A percentile compares a stretch with the other conserved stretches of the same genome.
Conservation (phyloP, 2,797 vertebrate genomes). For the Sebastes cheni region DNA sequence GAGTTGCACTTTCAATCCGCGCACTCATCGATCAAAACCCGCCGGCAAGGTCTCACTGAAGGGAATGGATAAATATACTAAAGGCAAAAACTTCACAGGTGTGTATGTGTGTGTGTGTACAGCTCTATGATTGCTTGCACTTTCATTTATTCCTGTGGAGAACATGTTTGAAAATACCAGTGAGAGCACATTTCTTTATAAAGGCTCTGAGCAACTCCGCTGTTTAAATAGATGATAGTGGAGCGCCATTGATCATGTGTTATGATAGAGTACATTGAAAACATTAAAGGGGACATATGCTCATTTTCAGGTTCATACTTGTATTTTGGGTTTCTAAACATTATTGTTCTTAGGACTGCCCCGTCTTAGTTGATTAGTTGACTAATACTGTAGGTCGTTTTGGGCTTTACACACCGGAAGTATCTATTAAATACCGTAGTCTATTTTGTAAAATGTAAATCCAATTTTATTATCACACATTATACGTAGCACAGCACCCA, state of each 20-base stretch:
- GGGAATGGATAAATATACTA: slow-evolving; percentile 34
- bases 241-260: not conserved
- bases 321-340: no score
- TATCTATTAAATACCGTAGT: no score
- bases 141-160: slow-evolving; percentile 14
- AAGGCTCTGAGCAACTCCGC: not conserved
- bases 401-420: rapidly evolving
- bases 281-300: not conserved
- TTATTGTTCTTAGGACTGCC: no score
- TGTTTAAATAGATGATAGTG: not conserved
- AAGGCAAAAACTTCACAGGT: slow-evolving; percentile 17
- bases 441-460: no score
- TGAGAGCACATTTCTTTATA: not conserved
- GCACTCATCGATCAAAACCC: slow-evolving; percentile 53
- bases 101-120: not conserved
- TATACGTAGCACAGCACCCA: no score
- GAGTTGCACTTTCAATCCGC: slow-evolving; percentile 52
- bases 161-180: not conserved
- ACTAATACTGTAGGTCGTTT: no score
- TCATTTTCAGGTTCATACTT: not conserved
- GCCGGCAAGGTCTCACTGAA: slow-evolving; percentile 39
- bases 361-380: no score
- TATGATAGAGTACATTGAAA: not conserved
- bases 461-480: no score
- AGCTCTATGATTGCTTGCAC: slow-evolving; percentile 8